Conservation (phyloP, 2,797 vertebrate genomes). For the Simalia tracyae region DNA sequence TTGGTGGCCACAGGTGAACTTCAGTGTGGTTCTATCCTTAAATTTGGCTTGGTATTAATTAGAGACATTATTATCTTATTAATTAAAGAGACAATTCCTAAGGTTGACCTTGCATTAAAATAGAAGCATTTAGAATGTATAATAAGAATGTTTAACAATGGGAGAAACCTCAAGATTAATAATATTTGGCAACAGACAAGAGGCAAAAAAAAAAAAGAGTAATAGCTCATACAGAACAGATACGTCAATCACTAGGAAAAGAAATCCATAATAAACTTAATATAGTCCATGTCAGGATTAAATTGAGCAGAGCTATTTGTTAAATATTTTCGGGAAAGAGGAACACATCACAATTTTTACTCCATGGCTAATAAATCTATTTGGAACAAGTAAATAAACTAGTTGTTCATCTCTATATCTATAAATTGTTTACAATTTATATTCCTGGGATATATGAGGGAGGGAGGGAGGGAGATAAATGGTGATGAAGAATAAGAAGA, state of each 20-base stretch:
- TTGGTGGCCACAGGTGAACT: neutral
- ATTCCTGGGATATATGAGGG: neutral
- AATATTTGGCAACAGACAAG: conserved; percentile 58
- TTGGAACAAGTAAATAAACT: conserved; percentile 44
- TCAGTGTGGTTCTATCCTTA: neutral
- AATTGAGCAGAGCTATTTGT: conserved; percentile 60
- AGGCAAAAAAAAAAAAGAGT: conserved; percentile 37
- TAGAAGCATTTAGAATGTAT: conserved; percentile 55
- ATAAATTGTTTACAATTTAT: neutral
- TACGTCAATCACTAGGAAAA: conserved; percentile 45
- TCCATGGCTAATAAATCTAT: conserved; percentile 31
- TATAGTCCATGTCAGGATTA: conserved; percentile 52
- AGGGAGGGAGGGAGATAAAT: neutral
- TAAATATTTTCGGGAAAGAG: neutral
- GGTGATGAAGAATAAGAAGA: neutral
- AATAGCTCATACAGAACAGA: conserved; percentile 55
- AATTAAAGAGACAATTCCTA: neutral
- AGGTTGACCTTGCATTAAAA: conserved; percentile 49
- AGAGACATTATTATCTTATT: neutral
- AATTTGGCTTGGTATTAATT: neutral
- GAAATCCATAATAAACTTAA: conserved; percentile 60
- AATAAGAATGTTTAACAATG: conserved; percentile 63
- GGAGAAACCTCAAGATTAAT: conserved; percentile 60
- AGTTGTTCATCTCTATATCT: neutral
- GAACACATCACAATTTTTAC: neutral